These are phyloP conservation scores for Mugil cephalus DNA, from an alignment of 2,113 vertebrate genomes.

Conservation along the genomic window DNA sequence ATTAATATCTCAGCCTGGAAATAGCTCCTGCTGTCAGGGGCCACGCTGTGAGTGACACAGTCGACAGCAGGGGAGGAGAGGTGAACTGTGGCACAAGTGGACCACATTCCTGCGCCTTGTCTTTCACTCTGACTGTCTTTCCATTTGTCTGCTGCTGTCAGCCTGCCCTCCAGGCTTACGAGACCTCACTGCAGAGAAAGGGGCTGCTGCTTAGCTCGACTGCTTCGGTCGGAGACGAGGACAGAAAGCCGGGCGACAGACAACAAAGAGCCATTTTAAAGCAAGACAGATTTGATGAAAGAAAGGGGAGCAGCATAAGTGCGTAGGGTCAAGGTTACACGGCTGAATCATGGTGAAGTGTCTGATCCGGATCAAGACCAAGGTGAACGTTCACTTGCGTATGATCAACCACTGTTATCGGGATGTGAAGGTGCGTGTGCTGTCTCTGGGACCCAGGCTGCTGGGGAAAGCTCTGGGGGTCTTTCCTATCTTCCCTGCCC, in stretches of 20 bases:
- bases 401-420: constrained; percentile 94
- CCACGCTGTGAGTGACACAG: constrained; percentile 70
- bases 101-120: constrained; percentile 69
- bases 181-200: constrained; percentile 9
- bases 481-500: constrained; percentile 78
- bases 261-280: neutral
- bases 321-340: neutral
- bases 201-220: constrained; percentile 1
- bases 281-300: neutral
- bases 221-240: constrained; percentile 11
- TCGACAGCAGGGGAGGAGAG: constrained; percentile 40
- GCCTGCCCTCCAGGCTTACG: constrained; percentile 16
- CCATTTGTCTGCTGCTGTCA: constrained; percentile 28
- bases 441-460: constrained; percentile 90
- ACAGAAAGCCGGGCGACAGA: constrained; percentile 4
- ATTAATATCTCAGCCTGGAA: constrained; percentile 81
- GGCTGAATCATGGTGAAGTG: constrained; percentile 90
- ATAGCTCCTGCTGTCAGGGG: constrained; percentile 77
- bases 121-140: constrained; percentile 46
- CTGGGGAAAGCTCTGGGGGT: constrained; percentile 85
- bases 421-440: constrained; percentile 88
- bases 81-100: constrained; percentile 43
- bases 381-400: constrained; percentile 91
- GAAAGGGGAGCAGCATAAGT: neutral
- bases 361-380: constrained; percentile 91